Evolutionary conservation across 2,797 vertebrate genomes (phyloP), one percentile per base, ranked within the genome.

Genomic region (Potorous gilbertii): DNA sequence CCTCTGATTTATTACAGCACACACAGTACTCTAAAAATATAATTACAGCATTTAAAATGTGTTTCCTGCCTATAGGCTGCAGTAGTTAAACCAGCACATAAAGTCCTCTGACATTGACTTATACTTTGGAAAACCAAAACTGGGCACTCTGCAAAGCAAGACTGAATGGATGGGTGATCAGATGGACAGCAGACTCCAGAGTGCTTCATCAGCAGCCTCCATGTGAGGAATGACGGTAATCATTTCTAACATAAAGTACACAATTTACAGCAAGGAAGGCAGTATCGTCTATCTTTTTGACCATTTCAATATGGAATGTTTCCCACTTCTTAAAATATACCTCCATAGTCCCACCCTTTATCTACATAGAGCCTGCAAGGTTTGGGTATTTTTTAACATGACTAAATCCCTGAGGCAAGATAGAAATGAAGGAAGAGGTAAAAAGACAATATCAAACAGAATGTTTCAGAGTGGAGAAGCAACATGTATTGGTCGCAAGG

Each of bases 61-160:
- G 52, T 96, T 95, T 95, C 96, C 98, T 97, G 95, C 98, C 97
- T 97, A 91, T 98, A 97, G 93, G 95, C 94, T 96, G 59, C 29
- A 0, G 55, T 57, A 92, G 95, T 96, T 97, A 97, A 97, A 97
- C 95, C 96, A 97, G 97, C 97, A 97, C 97, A 97, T 97, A 97
- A 97, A 97, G 96, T 96, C 94, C 96, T 97, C 92, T 97, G 97
- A 97, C 97, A 97, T 94, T 46, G 95, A 97, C 95, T 97, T 97
- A 97, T 28, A 97, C 95, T 94, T 96, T 97, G 94, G 94, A 97
- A 98, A 98, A 96, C 96, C 98, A 98, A 98, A 98, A 96, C 96
- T 40, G 54, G 96, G 91, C 94, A 2, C 95, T 98, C 96, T 93
- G 94, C 95, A 91, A 89, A 98, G 94, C 97, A 92, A n/a, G 91